Percentiles rank a stretch among this genome's conserved stretches.
Evolutionary conservation across 2,888 invertebrate species (phyloP).

Genomic region (Agrotis clavis): DNA sequence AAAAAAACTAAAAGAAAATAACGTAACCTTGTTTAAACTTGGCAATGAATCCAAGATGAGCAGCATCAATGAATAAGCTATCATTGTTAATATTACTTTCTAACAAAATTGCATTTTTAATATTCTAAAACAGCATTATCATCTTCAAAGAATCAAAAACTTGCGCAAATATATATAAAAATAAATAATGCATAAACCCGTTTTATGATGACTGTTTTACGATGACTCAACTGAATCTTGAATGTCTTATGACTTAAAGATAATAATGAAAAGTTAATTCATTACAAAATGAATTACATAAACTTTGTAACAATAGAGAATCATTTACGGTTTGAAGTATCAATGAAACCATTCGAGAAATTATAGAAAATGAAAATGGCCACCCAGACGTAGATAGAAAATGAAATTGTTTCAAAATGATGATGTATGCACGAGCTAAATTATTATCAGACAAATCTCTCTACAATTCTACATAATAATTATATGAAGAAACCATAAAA

Average conservation of each 20-base stretch:
- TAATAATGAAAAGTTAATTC: slow-evolving; percentile 3
- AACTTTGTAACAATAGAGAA: slow-evolving; percentile 19
- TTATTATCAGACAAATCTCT: too few species aligned
- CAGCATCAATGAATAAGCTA: neutral
- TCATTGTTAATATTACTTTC: slow-evolving; percentile 32
- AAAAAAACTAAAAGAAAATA: neutral
- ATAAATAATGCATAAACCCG: slow-evolving; percentile 21
- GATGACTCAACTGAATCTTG: slow-evolving; percentile 12
- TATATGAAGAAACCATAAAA: neutral
- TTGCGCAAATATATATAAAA: slow-evolving; percentile 5
- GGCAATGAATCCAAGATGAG: slow-evolving; percentile 5
- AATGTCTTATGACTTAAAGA: slow-evolving; percentile 14
- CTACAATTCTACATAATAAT: neutral
- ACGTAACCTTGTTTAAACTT: slow-evolving; percentile 7
- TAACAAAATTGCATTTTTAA: slow-evolving; percentile 12
- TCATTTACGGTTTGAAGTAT: slow-evolving; percentile 1
- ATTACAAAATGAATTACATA: slow-evolving; percentile 21
- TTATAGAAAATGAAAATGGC: slow-evolving; percentile 3
- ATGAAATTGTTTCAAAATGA: neutral
- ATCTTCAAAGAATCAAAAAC: slow-evolving; percentile 37
- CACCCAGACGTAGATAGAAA: neutral
- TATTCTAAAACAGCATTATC: slow-evolving; percentile 6
- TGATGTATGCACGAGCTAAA: too few species aligned
- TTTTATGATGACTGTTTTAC: too few species aligned
- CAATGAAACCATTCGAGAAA: neutral